Evolutionary conservation across 2,113 vertebrate species (phyloP), one percentile per base, ranked within the genome.

Genomic region (Phrynosoma blainvillii): DNA sequence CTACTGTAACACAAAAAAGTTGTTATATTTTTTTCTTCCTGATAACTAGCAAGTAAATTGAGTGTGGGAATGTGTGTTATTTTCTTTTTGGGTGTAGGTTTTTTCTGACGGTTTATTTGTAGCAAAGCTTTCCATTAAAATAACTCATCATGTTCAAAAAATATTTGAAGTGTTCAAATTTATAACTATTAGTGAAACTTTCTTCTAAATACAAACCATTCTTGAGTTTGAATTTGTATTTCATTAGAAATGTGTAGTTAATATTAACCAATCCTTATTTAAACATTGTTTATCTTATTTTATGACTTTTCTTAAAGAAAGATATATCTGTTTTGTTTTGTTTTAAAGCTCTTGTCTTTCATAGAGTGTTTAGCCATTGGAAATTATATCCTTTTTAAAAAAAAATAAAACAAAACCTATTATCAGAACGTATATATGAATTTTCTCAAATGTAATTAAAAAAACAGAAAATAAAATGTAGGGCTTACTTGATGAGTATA

Each of bases 201-300:
- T 70, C 3, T 79, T 91, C 32, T 85, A 77, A 83, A 86, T 91
- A 81, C 73, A 87, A 73, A 88, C 6, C 42, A 89, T 12, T 62
- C 59, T 62, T 62, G 59, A 18, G 59, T 86, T 84, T 88, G 70
- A 79, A 90, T 89, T 84, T 90, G 74, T 87, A 85, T 90, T 68
- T 86, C 80, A 89, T 92, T 93, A 92, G 82, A 88, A 59, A 12
- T 84, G 85, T 86, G 40, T 91, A 94, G 89, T 89, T 89, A 89
- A 80, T 0, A 0, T 9, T 80, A 84, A 84, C 30, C 86, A 13
- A 14, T 84, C 66, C 36, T 87, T 12, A 86, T 90, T 47, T 42
- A 82, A 82, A 86, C 20, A 75, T 14, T 83, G 14, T 54, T 70
- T 77, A 87, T 78, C 56, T 86, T 16, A 88, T 93, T 89, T 79